Evolutionary conservation across 2,797 vertebrate species (phyloP).

Genomic region (Manis crassicaudata): DNA sequence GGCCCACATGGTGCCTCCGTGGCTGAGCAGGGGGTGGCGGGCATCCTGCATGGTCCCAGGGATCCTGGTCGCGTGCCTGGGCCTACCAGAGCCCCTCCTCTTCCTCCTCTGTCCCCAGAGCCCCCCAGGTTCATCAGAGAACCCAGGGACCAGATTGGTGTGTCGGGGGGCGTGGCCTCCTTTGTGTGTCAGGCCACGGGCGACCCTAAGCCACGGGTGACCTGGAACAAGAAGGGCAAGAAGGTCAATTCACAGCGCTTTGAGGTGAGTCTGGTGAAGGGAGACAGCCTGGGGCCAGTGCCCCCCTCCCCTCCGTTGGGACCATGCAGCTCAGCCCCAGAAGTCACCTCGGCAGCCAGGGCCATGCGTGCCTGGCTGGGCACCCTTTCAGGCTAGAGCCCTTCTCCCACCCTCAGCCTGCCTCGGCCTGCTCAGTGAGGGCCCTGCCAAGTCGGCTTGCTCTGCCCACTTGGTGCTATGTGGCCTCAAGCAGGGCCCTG

Average conservation of each 20-base stretch:
- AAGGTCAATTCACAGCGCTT: slow-evolving; percentile 98
- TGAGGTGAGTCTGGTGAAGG: slow-evolving; percentile 88
- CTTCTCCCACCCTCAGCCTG: not conserved
- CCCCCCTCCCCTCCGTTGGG: no score
- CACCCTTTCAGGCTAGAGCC: not conserved
- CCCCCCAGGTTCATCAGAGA: slow-evolving; percentile 92
- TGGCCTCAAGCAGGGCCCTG: not conserved
- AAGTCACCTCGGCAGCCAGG: fast-evolving
- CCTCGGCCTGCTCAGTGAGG: fast-evolving
- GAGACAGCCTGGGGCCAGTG: not conserved
- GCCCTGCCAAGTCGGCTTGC: not conserved
- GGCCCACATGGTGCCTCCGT: fast-evolving
- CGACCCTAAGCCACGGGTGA: slow-evolving; percentile 95
- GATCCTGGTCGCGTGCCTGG: not conserved
- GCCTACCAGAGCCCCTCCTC: not conserved
- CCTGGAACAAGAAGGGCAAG: slow-evolving; percentile 99
- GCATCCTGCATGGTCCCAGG: fast-evolving
- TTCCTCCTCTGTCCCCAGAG: slow-evolving; percentile 79
- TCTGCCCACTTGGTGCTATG: fast-evolving
- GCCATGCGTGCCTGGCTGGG: fast-evolving
- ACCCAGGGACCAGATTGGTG: slow-evolving; percentile 96
- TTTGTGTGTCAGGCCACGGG: slow-evolving; percentile 97
- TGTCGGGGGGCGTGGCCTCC: slow-evolving; percentile 96
- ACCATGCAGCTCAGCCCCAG: fast-evolving
- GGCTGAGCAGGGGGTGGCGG: not conserved